Percentiles rank a stretch among this genome's conserved stretches.
Conservation (phyloP, 2,113 vertebrate species). For the Triplophysa dalaica region DNA sequence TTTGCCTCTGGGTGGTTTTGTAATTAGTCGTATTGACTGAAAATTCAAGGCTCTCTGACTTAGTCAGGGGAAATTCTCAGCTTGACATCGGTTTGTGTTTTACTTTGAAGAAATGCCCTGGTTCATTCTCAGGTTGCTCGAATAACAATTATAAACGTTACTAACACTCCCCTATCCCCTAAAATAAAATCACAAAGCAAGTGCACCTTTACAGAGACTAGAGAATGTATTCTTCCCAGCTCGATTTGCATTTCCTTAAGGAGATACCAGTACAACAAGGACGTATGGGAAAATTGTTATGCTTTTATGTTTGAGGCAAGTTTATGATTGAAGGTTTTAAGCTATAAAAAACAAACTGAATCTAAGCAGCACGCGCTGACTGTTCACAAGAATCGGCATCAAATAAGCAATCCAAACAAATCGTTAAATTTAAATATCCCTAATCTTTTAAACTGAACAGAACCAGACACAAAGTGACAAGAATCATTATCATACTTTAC, state of each 20-base stretch:
- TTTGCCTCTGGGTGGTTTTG: conserved; percentile 27
- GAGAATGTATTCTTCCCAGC: not conserved
- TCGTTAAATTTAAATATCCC: no score
- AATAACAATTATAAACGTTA: not conserved
- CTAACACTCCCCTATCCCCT: not conserved
- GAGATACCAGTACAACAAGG: no score
- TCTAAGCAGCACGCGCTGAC: no score
- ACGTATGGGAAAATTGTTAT: no score
- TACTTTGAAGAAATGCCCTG: conserved; percentile 18
- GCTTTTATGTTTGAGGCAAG: no score
- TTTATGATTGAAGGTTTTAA: no score
- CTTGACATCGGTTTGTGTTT: conserved; percentile 1
- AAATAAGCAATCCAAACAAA: no score
- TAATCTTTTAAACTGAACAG: not conserved
- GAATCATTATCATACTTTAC: not conserved
- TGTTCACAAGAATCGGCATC: no score
- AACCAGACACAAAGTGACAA: not conserved
- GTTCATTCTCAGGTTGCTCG: conserved; percentile 11
- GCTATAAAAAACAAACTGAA: no score
- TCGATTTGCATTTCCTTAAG: not conserved
- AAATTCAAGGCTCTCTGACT: conserved; percentile 38
- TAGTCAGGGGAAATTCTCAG: conserved; percentile 20
- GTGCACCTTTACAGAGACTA: not conserved
- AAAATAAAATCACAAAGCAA: conserved; percentile 6
- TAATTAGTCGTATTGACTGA: conserved; percentile 47